These are phyloP conservation scores for Holothuria leucospilota DNA, from an alignment of 53 echinoderm and acorn worm genomes.

Conservation along the genomic window DNA sequence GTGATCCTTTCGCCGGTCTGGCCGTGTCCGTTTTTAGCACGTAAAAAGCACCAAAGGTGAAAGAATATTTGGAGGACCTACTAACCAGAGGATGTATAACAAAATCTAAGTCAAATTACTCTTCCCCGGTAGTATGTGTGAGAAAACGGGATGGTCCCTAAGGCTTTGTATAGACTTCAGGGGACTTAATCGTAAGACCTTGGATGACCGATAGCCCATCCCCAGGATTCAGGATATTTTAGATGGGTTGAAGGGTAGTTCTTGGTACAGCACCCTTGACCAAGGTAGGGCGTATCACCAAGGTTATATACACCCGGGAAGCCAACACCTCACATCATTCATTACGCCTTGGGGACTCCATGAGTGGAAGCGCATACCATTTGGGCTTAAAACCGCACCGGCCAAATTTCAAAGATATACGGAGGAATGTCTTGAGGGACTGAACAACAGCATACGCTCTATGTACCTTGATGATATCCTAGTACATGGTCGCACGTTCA, in stretches of 20 bases:
- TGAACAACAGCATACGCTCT: constrained; percentile 47
- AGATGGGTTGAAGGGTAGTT: constrained; percentile 1
- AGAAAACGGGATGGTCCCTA: constrained; percentile 55
- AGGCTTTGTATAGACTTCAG: constrained; percentile 40
- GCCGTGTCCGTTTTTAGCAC: too few relatives aligned
- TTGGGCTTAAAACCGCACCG: constrained; percentile 59
- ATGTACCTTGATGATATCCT: constrained; percentile 61
- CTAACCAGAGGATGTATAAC: constrained; percentile 65
- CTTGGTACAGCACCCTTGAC: constrained; percentile 26
- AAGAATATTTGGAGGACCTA: constrained; percentile 66
- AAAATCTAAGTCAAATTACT: constrained; percentile 5
- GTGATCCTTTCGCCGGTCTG: too few relatives aligned
- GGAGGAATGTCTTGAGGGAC: constrained; percentile 32
- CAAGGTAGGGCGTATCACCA: too few relatives aligned
- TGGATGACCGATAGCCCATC: neutral
- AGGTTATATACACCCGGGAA: constrained; percentile 56
- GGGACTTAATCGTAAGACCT: constrained; percentile 3
- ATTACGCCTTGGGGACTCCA: constrained; percentile 62
- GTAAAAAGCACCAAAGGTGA: too few relatives aligned
- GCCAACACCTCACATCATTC: constrained; percentile 47
- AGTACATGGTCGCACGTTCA: constrained; percentile 44
- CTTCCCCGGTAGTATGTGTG: constrained; percentile 25
- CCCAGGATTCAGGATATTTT: neutral
- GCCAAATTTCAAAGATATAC: constrained; percentile 35
- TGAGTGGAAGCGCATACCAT: constrained; percentile 53